These are phyloP conservation scores for Plectus sambesii DNA, from an alignment of 1,140 invertebrate species.

Conservation along the genomic window DNA sequence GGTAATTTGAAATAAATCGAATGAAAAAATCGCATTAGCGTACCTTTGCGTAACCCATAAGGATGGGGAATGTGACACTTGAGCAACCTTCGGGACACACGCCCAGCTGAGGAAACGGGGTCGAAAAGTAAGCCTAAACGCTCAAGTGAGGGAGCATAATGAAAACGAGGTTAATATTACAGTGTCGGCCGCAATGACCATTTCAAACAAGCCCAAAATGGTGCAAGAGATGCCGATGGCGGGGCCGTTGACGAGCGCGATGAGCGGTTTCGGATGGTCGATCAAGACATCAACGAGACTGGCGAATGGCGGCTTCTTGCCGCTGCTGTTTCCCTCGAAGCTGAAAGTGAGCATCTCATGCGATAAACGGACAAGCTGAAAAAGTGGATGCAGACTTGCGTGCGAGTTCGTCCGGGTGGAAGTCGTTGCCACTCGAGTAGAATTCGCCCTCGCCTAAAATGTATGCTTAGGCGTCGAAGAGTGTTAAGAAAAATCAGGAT, in stretches of 20 bases:
- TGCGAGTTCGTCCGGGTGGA: conserved; percentile 43
- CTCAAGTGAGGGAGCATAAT: conserved; percentile 7
- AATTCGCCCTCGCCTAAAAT: conserved; percentile 60
- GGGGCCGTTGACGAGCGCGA: conserved; percentile 78
- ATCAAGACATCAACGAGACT: conserved; percentile 67
- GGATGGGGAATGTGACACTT: conserved; percentile 62
- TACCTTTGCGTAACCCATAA: conserved; percentile 65
- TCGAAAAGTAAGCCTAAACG: conserved; percentile 66
- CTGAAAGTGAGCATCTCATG: conserved; percentile 30
- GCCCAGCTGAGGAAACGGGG: conserved; percentile 67
- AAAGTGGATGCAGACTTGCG: not conserved
- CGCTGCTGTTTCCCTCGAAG: conserved; percentile 8
- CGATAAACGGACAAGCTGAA: conserved; percentile 1
- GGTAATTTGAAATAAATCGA: too few species aligned
- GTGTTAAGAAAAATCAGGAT: too few species aligned
- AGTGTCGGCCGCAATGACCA: conserved; percentile 67
- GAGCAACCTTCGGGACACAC: conserved; percentile 69
- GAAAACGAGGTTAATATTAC: conserved; percentile 45
- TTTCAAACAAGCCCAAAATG: conserved; percentile 68
- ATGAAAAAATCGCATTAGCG: too few species aligned
- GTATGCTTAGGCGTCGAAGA: too few species aligned
- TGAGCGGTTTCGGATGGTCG: conserved; percentile 69
- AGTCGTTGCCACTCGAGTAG: conserved; percentile 75
- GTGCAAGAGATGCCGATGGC: conserved; percentile 78
- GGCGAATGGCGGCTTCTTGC: conserved; percentile 9